These are phyloP conservation scores for Phoenicopterus ruber DNA, from an alignment of 2,113 vertebrate species.

Conservation along the genomic window DNA sequence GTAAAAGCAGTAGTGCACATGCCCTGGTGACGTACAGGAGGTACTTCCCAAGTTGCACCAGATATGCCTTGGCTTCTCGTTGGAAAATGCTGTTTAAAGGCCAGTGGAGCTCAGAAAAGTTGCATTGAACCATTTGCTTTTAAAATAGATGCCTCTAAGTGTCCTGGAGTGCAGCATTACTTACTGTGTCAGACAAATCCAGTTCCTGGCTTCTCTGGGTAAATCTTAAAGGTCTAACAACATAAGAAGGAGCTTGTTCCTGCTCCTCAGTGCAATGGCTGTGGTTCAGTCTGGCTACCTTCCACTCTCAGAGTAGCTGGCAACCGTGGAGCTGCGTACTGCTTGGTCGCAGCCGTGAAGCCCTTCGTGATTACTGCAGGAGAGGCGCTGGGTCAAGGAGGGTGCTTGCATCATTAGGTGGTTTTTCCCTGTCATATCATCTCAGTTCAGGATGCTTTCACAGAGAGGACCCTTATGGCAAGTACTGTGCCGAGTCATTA, in stretches of 20 bases:
- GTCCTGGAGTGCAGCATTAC: neutral
- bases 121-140: neutral
- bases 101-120: neutral
- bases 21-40: neutral
- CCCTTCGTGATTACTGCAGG: neutral
- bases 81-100: slow-evolving; percentile 16
- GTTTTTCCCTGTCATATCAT: neutral
- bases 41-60: neutral
- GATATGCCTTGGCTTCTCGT: neutral
- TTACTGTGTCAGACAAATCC: neutral
- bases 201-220: neutral
- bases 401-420: neutral
- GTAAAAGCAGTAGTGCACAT: neutral
- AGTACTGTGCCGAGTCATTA: neutral
- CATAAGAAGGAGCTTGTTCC: neutral
- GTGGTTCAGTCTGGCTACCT: neutral
- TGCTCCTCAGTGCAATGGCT: neutral
- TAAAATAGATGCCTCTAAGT: neutral
- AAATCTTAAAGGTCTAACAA: neutral
- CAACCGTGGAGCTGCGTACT: neutral
- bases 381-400: neutral
- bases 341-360: fast-evolving
- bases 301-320: neutral
- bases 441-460: neutral
- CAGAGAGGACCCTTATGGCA: neutral